A percentile compares a stretch with the other conserved stretches of the same genome.
Evolutionary conservation across 2,888 invertebrate genomes (phyloP).

Genomic region (Tetragnatha montana): DNA sequence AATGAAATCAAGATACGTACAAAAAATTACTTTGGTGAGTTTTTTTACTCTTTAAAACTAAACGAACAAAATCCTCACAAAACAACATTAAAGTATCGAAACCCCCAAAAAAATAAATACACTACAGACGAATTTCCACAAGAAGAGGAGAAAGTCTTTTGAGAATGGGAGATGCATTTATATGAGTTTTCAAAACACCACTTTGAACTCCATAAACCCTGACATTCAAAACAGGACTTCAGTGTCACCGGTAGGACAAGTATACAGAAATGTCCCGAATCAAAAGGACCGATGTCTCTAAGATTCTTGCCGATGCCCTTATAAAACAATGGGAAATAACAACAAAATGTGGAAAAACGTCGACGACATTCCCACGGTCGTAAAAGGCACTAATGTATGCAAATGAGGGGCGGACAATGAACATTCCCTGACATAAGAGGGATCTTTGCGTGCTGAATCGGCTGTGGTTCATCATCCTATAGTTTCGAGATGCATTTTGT

Average conservation of each 20-base stretch:
- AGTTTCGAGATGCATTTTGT: too few species aligned
- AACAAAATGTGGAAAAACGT: background rate
- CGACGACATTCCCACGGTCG: background rate
- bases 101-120: too few species aligned
- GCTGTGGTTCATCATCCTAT: background rate
- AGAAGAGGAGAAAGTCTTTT: too few species aligned
- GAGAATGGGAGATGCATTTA: too few species aligned
- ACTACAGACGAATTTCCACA: too few species aligned
- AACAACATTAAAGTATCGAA: too few species aligned
- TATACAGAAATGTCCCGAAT: background rate
- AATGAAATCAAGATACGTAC: too few species aligned
- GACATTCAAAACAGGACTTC: background rate
- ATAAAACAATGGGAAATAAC: background rate
- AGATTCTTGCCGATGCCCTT: background rate
- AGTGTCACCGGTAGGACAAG: background rate
- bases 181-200: too few species aligned
- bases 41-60: too few species aligned
- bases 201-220: background rate
- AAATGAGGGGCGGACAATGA: background rate
- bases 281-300: background rate
- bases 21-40: too few species aligned
- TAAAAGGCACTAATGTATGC: background rate
- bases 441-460: background rate
- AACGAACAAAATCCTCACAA: too few species aligned
- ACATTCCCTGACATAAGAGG: background rate